Evolutionary conservation across 2,888 invertebrate species (phyloP).

Genomic region (Diogma glabrata): DNA sequence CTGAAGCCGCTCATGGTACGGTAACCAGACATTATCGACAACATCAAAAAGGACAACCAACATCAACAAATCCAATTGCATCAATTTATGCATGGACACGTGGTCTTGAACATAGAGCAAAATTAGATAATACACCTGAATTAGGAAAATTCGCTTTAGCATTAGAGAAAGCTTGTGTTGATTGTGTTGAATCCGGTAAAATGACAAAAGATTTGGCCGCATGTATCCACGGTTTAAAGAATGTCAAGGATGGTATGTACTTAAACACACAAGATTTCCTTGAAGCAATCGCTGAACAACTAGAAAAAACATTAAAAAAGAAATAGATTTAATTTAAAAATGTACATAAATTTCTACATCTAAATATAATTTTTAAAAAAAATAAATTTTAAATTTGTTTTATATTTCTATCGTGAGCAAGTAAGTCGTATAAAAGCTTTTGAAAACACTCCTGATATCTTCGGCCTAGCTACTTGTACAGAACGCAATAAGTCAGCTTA

Average conservation of each 20-base stretch:
- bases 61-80: slow-evolving; percentile 84
- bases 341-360: too few relatives aligned
- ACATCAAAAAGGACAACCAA: slow-evolving; percentile 75
- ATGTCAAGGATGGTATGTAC: slow-evolving; percentile 72
- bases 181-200: slow-evolving; percentile 68
- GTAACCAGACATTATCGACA: slow-evolving; percentile 80
- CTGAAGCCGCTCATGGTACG: slow-evolving; percentile 87
- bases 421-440: too few relatives aligned
- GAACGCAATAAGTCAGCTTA: too few relatives aligned
- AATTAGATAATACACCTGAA: slow-evolving; percentile 65
- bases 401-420: too few relatives aligned
- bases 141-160: slow-evolving; percentile 55
- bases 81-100: slow-evolving; percentile 88
- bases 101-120: slow-evolving; percentile 71
- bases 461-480: too few relatives aligned
- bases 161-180: slow-evolving; percentile 73
- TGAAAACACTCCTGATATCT: too few relatives aligned
- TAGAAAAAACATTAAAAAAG: slow-evolving; percentile 40
- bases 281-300: slow-evolving; percentile 62
- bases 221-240: slow-evolving; percentile 72
- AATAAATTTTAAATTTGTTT: too few relatives aligned
- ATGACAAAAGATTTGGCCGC: slow-evolving; percentile 84
- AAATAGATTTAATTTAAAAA: too few relatives aligned
- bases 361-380: too few relatives aligned
- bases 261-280: slow-evolving; percentile 79